These are phyloP conservation scores for Apodemia mormo DNA, from an alignment of 2,888 invertebrate genomes.

Conservation along the genomic window DNA sequence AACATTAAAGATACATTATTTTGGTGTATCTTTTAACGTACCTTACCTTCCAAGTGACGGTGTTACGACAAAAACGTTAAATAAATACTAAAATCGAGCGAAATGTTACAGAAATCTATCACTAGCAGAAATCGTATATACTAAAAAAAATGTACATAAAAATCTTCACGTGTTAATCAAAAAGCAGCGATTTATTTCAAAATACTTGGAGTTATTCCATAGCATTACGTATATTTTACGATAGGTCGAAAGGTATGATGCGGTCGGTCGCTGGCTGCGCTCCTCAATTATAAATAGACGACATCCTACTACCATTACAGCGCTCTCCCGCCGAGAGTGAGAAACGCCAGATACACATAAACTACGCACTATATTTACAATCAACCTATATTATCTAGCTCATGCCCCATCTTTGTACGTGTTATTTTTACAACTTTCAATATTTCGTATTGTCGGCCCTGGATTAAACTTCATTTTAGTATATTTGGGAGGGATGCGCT, in stretches of 20 bases:
- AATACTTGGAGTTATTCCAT: slow-evolving; percentile 14
- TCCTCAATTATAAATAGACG: slow-evolving; percentile 74
- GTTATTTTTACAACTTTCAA: not conserved
- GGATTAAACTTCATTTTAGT: too few species aligned
- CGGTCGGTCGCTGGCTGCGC: slow-evolving; percentile 54
- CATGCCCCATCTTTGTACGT: not conserved
- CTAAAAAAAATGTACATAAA: too few species aligned
- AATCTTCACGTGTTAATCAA: not conserved
- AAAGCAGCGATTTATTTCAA: not conserved
- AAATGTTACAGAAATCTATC: not conserved
- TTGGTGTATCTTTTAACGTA: too few species aligned
- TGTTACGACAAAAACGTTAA: too few species aligned
- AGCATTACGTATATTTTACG: slow-evolving; percentile 17
- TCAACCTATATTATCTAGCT: slow-evolving; percentile 29
- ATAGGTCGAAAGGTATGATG: slow-evolving; percentile 43
- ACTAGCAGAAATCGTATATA: too few species aligned
- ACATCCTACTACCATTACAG: slow-evolving; percentile 67
- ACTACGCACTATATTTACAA: slow-evolving; percentile 35
- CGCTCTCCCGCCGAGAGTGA: slow-evolving; percentile 71
- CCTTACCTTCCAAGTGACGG: too few species aligned
- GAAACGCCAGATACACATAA: slow-evolving; percentile 55
- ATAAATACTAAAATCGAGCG: too few species aligned
- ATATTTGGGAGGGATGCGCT: too few species aligned
- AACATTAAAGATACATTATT: too few species aligned
- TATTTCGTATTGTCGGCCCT: not conserved